Evolutionary conservation across 2,888 invertebrate genomes (phyloP), one percentile per base, ranked within the genome.

Genomic region (Caenorhabditis angaria): DNA sequence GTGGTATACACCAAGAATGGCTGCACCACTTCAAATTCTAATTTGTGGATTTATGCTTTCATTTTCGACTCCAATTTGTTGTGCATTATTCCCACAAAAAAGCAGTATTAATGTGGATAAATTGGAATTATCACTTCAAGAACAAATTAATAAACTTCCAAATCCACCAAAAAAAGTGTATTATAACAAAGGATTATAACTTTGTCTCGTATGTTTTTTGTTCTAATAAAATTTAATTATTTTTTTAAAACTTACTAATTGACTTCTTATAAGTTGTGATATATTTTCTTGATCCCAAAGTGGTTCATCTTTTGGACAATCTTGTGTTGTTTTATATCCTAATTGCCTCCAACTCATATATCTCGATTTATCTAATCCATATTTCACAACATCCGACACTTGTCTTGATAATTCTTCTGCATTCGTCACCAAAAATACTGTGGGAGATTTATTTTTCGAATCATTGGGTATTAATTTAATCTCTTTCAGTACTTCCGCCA

Each of bases 31-130:
- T 8, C 80, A 81, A 65, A 73, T 77, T 1, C 32, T 71, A 8
- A 58, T 81, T 54, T 76, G 83, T 41, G 85, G 77, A 83, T 86
- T 70, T 83, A 88, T 93, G 87, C 91, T 97, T 51, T 92, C 94
- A 0, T 94, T 97, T 89, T 94, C 96, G 6, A 97, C 97, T 6
- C 97, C 97, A 0, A 89, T 97, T 78, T 94, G 94, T 83, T 97
- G 97, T 89, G 97, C 97, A 10, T 90, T 96, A 68, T 97, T 97
- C 88, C 93, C 94, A 50, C 97, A 97, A 88, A 92, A 63, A 80
- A 89, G 89, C 70, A 89, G 89, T 0, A 87, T 90, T 66, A 88
- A 91, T 18, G 92, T 92, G n/a, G 55, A 56, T 1, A 87, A 87
- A 51, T 89, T 97, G 60, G 97, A 97, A 87, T 87, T 91, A 0